Conservation (phyloP, 2,113 vertebrate species). For the Gobius niger region DNA sequence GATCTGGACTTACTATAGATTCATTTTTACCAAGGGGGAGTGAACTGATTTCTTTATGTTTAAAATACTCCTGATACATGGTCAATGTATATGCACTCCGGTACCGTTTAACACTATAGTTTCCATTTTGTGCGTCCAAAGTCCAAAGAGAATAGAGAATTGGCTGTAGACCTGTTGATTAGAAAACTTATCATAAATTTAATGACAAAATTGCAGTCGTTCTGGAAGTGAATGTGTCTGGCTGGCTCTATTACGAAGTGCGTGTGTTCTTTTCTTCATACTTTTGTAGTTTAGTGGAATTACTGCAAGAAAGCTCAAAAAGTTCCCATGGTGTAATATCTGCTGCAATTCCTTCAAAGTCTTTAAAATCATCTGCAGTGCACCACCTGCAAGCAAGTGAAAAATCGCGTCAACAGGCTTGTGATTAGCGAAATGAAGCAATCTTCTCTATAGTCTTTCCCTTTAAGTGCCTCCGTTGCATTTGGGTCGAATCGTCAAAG, state of each 20-base stretch:
- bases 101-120: background rate
- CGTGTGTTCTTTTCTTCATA: background rate
- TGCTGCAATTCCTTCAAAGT: background rate
- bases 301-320: too few relatives aligned
- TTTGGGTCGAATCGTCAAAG: slow-evolving; percentile 39
- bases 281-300: too few relatives aligned
- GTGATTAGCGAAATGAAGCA: background rate
- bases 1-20: background rate
- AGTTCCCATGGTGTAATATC: background rate
- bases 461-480: slow-evolving; percentile 8
- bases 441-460: slow-evolving; percentile 1
- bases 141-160: too few relatives aligned
- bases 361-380: background rate
- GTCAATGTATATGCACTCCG: background rate
- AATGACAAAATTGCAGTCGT: background rate
- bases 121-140: background rate
- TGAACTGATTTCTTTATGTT: background rate
- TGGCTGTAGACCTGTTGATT: too few relatives aligned
- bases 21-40: background rate
- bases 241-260: background rate
- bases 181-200: too few relatives aligned
- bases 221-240: background rate
- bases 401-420: slow-evolving; percentile 4
- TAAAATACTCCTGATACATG: too few relatives aligned
- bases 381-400: background rate